Evolutionary conservation across 2,888 invertebrate species (phyloP), one percentile per base, ranked within the genome.

Genomic region (Hydriomena furcata): DNA sequence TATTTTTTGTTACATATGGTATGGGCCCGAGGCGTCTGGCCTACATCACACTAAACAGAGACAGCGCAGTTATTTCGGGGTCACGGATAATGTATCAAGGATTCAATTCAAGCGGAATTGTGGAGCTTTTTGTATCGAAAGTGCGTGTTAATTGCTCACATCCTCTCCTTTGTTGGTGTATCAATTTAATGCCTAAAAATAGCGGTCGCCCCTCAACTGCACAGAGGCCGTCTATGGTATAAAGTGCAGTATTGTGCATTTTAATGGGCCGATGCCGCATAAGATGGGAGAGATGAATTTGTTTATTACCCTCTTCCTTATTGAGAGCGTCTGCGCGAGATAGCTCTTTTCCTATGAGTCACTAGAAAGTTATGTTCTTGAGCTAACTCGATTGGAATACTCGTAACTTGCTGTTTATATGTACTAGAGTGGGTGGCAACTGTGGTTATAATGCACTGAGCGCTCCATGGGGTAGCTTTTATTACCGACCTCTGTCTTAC

Each of bases 301-400:
- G 87, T 89, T 90, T 89, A 90, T 90, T 90, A 82, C 86, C 83
- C 84, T 83, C 89, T 89, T 90, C 90, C 90, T 90, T 87, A 90
- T 90, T 89, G 90, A 88, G 87, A 87, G 74, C 86, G 89, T 88
- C 88, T 88, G 89, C 66, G 75, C 79, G 71, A 84, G 88, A 89
- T 89, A 84, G 85, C 84, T 86, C 86, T 85, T 89, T 88, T 90
- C 89, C 89, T 88, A 87, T 90, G 89, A 90, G 75, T 90, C 89
- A 90, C 82, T 88, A 88, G 89, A 88, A 89, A 90, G 88, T 84
- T 69, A 88, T 87, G 83, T 82, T 84, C 84, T 82, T 78, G 74
- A 76, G 76, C 77, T 80, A 82, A 86, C 79, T 85, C 78, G 81
- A 79, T 82, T 78, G 76, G 73, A 77, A 81, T 81, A n/a, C n/a